Percentiles rank a stretch among this genome's conserved stretches.
These are phyloP conservation scores for Dolomedes plantarius DNA, from an alignment of 2,888 invertebrate species.

Conservation along the genomic window DNA sequence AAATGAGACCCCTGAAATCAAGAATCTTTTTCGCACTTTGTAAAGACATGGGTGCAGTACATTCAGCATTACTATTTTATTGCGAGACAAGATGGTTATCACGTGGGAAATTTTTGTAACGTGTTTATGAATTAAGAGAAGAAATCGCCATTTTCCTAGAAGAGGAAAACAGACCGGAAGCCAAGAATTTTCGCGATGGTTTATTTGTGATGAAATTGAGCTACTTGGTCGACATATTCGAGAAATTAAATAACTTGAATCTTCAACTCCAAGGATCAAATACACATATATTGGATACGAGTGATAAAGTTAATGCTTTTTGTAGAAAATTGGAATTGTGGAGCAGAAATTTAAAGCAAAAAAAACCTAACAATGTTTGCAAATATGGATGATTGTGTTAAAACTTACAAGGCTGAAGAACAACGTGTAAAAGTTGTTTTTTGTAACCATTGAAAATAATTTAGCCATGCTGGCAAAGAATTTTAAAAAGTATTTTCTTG, in stretches of 20 bases:
- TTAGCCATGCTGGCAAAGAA: no score
- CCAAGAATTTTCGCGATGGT: conserved; percentile 37
- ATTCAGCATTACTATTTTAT: conserved; percentile 5
- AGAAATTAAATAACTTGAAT: conserved; percentile 54
- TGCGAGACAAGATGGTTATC: conserved; percentile 11
- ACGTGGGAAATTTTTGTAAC: conserved; percentile 10
- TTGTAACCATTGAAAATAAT: no score
- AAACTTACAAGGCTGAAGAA: no score
- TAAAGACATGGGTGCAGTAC: conserved; percentile 7
- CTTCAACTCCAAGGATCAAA: conserved; percentile 41
- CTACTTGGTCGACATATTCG: conserved; percentile 56
- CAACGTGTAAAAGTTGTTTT: no score
- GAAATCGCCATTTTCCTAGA: conserved; percentile 7
- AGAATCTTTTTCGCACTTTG: conserved; percentile 8
- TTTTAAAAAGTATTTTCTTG: no score
- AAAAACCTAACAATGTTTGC: no score
- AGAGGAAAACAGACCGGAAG: not conserved
- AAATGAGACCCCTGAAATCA: not conserved
- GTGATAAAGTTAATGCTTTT: conserved; percentile 51
- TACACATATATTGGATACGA: conserved; percentile 26
- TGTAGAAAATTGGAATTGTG: conserved; percentile 51
- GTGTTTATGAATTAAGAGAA: conserved; percentile 6
- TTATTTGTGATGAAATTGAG: conserved; percentile 60
- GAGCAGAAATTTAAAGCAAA: conserved; percentile 52
- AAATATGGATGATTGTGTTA: no score